These are phyloP conservation scores for Pelodytes ibericus DNA, from an alignment of 2,797 vertebrate species.

Conservation along the genomic window DNA sequence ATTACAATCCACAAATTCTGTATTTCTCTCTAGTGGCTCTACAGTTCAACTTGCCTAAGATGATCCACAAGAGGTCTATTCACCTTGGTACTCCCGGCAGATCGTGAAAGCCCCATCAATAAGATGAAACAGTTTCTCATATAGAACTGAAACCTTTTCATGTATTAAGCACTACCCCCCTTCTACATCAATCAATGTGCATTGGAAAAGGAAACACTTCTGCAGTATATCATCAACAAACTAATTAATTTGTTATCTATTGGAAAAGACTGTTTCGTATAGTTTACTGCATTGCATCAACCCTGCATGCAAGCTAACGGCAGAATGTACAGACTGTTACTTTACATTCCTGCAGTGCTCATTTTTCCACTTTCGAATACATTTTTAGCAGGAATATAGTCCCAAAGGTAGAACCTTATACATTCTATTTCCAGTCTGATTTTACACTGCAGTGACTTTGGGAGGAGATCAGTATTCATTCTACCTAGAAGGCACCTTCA, in stretches of 20 bases:
- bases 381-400: background rate
- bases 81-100: slow-evolving; percentile 13
- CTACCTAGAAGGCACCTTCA: too few relatives aligned
- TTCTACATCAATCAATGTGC: background rate
- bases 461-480: too few relatives aligned
- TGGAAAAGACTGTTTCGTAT: background rate
- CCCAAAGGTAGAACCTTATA: background rate
- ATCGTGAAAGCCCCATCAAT: background rate
- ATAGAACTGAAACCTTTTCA: background rate
- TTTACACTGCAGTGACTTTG: background rate
- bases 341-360: background rate
- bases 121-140: background rate
- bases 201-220: background rate
- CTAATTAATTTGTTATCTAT: background rate
- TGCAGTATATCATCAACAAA: background rate
- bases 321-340: background rate
- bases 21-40: background rate
- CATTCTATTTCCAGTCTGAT: background rate
- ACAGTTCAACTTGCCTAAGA: background rate
- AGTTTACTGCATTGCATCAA: background rate
- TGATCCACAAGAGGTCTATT: slow-evolving; percentile 2
- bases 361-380: background rate
- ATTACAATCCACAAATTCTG: background rate
- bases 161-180: background rate
- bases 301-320: background rate